Percentiles rank a stretch among this genome's conserved stretches.
Evolutionary conservation across 2,888 invertebrate species (phyloP).

Genomic region (Gymnocheta viridis): DNA sequence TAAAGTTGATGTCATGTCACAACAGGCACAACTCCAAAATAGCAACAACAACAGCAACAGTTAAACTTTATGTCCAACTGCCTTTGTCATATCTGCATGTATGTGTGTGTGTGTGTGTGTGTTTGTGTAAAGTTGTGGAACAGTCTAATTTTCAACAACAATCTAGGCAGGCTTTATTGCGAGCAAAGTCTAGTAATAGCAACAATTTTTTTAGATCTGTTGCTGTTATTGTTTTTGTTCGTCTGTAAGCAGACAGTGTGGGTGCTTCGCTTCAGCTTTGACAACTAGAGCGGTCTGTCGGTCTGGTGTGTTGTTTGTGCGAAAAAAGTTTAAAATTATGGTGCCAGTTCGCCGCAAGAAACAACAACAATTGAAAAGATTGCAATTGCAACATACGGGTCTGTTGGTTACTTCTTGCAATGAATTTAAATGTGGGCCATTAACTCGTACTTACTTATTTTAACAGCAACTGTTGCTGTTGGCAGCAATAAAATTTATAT

Average conservation of each 20-base stretch:
- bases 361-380: slow-evolving; percentile 1
- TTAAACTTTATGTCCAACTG: slow-evolving; percentile 47
- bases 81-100: slow-evolving; percentile 4
- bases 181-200: slow-evolving; percentile 13
- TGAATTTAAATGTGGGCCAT: slow-evolving; percentile 60
- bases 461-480: slow-evolving; percentile 49
- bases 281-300: slow-evolving; percentile 49
- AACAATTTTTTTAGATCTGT: neutral
- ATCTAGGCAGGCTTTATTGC: slow-evolving; percentile 28
- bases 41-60: slow-evolving; percentile 25
- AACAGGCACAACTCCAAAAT: slow-evolving; percentile 68
- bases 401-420: slow-evolving; percentile 38
- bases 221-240: neutral
- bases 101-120: neutral
- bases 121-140: neutral
- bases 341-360: slow-evolving; percentile 51
- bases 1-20: slow-evolving; percentile 74
- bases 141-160: slow-evolving; percentile 13
- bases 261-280: slow-evolving; percentile 54
- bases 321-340: slow-evolving; percentile 51
- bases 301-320: slow-evolving; percentile 8
- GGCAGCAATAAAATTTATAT: slow-evolving; percentile 49
- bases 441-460: slow-evolving; percentile 16
- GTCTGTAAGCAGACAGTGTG: slow-evolving; percentile 61
- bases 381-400: slow-evolving; percentile 48